Percentiles rank a stretch among this genome's conserved stretches.
These are phyloP conservation scores for Muscicapa adusta DNA, from an alignment of 2,113 vertebrate species.

Conservation along the genomic window DNA sequence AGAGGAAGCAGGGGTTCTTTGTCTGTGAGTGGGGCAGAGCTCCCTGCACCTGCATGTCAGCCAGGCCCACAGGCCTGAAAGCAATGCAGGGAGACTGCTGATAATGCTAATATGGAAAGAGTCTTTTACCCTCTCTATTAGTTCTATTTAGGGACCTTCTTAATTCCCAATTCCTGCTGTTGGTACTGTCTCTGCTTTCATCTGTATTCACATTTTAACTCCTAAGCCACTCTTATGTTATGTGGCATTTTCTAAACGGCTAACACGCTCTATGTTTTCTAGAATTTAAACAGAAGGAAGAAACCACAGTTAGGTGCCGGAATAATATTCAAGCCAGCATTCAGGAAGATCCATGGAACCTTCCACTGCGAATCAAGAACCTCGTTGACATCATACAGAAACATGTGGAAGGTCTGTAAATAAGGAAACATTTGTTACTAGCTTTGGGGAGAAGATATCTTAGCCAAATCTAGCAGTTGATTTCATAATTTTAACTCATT, in stretches of 20 bases:
- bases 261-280: slow-evolving; percentile 3
- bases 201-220: not conserved
- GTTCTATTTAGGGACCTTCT: not conserved
- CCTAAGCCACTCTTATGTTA: not conserved
- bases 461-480: not conserved
- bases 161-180: not conserved
- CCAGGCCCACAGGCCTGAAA: not conserved
- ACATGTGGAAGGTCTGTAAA: slow-evolving; percentile 89
- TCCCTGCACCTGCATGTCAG: not conserved
- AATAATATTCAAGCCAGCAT: slow-evolving; percentile 91
- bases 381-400: slow-evolving; percentile 92
- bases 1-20: not conserved
- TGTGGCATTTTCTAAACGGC: not conserved
- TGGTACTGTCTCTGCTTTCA: not conserved
- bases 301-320: slow-evolving; percentile 84
- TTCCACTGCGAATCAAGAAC: slow-evolving; percentile 89
- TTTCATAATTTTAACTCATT: not conserved
- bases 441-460: not conserved
- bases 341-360: slow-evolving; percentile 98
- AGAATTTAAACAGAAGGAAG: slow-evolving; percentile 95
- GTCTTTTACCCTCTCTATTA: not conserved
- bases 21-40: not conserved
- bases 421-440: not conserved
- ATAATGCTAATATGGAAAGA: not conserved
- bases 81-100: not conserved